Evolutionary conservation across 1,140 invertebrate species (phyloP), one percentile per base, ranked within the genome.

Genomic region (Trichomalopsis sarcophagae): DNA sequence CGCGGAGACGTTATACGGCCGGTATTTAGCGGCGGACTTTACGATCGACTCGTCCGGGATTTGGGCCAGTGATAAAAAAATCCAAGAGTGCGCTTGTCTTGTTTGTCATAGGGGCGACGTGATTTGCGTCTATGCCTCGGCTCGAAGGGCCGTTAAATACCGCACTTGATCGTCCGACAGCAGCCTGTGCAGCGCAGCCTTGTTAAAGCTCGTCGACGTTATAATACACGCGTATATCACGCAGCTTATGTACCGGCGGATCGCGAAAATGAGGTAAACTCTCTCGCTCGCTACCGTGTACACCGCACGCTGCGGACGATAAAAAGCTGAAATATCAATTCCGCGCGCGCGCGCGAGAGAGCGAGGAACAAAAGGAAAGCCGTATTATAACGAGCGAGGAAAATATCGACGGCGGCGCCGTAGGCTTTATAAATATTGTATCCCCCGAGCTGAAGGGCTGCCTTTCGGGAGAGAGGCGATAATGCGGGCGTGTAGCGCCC

Each of bases 111-210:
- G 69, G 85, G 84, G 76, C 84, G 86, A 87, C 36, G 80, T 86
- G 81, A 85, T 80, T 86, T 86, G 81, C 76, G 82, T 83, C 44
- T 81, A 62, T 62, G 17, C 55, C 55, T 62, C 55, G 27, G 1
- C 27, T 62, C 55, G 55, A n/a, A 62, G 2, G 87, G 87, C 89
- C 89, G 89, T 90, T 91, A 91, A 91, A 91, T 87, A 85, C 89
- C 80, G 80, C 89, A 88, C 87, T 91, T 91, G 90, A 91, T 91
- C 89, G 90, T 84, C 88, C 6, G 76, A 81, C 33, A 80, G 68
- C 10, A 40, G 68, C 10, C 40, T 27, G 27, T 27, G 21, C n/a
- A n/a, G n/a, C 6, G 75, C 1, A 76, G 55, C 69, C 84, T 86
- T 73, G 84, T 86, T 86, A 86, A 82, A 66, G 79, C 69, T 84